phyloP scores from a whole-genome alignment of 2,113 vertebrate species.

The Podarcis muralis region DNA sequence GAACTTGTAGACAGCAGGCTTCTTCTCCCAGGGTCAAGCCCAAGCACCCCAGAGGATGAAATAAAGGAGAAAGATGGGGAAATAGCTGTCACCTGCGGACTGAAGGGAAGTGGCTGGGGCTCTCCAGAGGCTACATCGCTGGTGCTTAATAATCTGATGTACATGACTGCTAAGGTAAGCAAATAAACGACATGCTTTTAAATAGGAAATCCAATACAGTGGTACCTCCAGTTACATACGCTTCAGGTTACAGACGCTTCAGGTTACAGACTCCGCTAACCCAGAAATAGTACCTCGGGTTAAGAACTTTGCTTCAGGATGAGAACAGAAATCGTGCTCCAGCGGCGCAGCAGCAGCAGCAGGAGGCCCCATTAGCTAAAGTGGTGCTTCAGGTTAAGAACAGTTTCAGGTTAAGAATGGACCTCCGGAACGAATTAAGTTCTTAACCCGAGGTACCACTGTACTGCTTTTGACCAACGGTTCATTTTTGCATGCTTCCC shows the following conservation, averaged over 20 bases:
- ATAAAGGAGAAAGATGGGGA: constrained; percentile 80
- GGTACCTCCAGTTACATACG: too few species aligned
- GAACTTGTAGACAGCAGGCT: constrained; percentile 96
- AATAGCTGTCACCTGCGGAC: constrained; percentile 72
- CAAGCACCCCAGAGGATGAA: constrained; percentile 93
- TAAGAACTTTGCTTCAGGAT: too few species aligned
- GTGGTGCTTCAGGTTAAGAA: too few species aligned
- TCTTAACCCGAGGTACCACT: too few species aligned
- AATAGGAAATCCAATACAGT: background rate
- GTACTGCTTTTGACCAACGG: background rate
- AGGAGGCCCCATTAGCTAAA: too few species aligned
- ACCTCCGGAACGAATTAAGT: too few species aligned
- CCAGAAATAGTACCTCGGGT: too few species aligned
- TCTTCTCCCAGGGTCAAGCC: constrained; percentile 90
- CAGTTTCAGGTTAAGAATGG: too few species aligned
- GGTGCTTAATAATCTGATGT: constrained; percentile 99
- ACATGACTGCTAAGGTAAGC: constrained; percentile 97
- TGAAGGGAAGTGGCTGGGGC: constrained; percentile 97
- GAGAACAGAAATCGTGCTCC: too few species aligned
- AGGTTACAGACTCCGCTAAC: too few species aligned
- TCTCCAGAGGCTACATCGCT: constrained; percentile 94
- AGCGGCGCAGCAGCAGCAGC: too few species aligned
- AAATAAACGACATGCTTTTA: constrained; percentile 46
- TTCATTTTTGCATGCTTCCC: background rate
- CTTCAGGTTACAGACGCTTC: too few species aligned